Conservation (phyloP, 2,113 vertebrate species). For the Otis tarda region DNA sequence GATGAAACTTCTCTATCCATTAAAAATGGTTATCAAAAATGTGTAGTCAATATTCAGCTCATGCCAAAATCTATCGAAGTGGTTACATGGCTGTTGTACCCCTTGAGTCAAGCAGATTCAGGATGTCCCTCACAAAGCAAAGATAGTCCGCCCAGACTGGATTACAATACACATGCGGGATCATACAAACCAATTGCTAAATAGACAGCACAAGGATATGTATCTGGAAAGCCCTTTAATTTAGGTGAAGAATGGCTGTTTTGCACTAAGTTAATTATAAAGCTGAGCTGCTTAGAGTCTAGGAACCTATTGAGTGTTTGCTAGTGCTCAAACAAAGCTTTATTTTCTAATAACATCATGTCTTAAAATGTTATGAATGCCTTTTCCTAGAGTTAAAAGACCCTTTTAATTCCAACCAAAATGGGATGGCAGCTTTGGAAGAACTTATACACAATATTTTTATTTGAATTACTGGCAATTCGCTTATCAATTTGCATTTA, state of each 20-base stretch:
- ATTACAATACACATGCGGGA: accelerated
- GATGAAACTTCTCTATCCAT: background rate
- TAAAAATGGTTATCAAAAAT: background rate
- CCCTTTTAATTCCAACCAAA: background rate
- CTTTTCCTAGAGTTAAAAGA: background rate
- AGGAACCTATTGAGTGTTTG: background rate
- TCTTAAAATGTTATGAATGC: background rate
- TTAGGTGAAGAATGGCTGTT: background rate
- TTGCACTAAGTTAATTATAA: background rate
- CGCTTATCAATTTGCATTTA: background rate
- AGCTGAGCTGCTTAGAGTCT: background rate
- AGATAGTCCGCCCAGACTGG: background rate
- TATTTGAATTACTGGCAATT: background rate
- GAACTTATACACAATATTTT: background rate
- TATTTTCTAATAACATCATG: background rate
- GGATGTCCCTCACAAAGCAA: background rate
- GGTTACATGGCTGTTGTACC: background rate
- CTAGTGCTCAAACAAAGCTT: background rate
- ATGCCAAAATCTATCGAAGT: background rate
- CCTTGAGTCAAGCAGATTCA: background rate
- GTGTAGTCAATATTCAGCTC: background rate
- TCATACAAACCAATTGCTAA: background rate
- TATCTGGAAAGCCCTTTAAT: background rate
- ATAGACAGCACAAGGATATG: background rate
- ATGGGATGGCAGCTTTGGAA: background rate